Base-by-base conservation (phyloP, 2,888 invertebrate species). In the Deilephila porcellus region DNA sequence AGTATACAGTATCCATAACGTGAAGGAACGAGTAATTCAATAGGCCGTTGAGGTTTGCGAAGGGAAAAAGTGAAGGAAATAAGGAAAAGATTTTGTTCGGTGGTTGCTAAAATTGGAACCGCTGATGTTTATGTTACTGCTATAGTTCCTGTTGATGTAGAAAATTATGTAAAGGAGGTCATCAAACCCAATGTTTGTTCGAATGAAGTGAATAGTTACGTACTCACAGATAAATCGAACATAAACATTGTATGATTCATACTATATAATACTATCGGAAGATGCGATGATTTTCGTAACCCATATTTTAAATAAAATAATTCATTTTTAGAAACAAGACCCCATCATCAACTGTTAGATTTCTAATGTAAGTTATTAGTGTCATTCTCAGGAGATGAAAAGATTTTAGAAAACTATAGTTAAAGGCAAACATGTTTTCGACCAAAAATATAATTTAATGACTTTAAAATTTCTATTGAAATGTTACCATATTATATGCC, bases 1-100 rank as follows among this genome's bases (percentile, higher is more conserved):
- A 71, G 73, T 73, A 70, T 34, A 62, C 62, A 70, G 63, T 56
- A 53, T 64, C 72, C 72, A 37, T 56, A 67, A 72, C 56, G 72
- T 59, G 63, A 59, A 56, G 63, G 45, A 62, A 73, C 67, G 67
- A 70, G 73, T 60, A 70, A 73, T 60, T 73, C 73, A 37, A 70
- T 73, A 60, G 52, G 70, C 60, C 32, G 60, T 70, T 73, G 60
- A 70, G 70, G 73, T 70, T 73, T 60, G 60, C 19, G 64, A 37
- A 11, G 20, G 37, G 59, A 34, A 59, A 53, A 53, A 19, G 32
- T 63, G 63, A 45, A 52, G 11, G 63, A 37, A 62, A 72, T 64
- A 63, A 59, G 64, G 59, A 56, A 53, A 59, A 25, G 59, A 59
- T 72, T 72, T 72, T 53, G 45, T 71, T 71, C 37, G 4, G 53